Conservation (phyloP, 2,797 vertebrate genomes). For the Antrozous pallidus region DNA sequence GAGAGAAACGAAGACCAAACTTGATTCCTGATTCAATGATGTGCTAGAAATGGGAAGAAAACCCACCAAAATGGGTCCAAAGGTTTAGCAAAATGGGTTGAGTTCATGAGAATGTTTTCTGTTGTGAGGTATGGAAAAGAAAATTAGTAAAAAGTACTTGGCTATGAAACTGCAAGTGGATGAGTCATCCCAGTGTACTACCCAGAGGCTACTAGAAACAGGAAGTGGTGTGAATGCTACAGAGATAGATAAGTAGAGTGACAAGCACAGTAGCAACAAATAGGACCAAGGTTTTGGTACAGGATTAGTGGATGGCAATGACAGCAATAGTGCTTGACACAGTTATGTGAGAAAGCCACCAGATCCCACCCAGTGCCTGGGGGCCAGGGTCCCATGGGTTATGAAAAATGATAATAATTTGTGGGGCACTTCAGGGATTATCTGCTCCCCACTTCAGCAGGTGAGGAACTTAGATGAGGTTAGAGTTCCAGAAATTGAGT, state of each 20-base stretch:
- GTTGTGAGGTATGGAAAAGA: background rate
- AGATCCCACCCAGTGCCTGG: background rate
- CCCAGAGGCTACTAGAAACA: background rate
- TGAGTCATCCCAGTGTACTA: background rate
- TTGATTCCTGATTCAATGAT: background rate
- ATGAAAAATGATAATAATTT: background rate
- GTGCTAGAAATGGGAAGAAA: background rate
- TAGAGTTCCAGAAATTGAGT: background rate
- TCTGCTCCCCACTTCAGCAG: background rate
- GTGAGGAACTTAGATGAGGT: background rate
- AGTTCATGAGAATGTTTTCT: background rate
- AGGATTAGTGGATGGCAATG: background rate
- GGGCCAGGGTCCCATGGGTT: background rate
- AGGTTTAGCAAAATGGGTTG: background rate
- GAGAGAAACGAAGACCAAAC: background rate
- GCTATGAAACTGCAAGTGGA: background rate
- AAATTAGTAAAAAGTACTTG: background rate
- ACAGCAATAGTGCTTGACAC: background rate
- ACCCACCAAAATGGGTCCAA: background rate
- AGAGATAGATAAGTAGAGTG: background rate
- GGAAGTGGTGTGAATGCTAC: background rate
- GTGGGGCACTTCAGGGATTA: background rate
- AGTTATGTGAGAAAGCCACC: background rate
- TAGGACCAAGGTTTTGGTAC: background rate
- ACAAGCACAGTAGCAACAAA: background rate